Evolutionary conservation across 1,140 invertebrate species (phyloP).

Genomic region (Anastrepha ludens): DNA sequence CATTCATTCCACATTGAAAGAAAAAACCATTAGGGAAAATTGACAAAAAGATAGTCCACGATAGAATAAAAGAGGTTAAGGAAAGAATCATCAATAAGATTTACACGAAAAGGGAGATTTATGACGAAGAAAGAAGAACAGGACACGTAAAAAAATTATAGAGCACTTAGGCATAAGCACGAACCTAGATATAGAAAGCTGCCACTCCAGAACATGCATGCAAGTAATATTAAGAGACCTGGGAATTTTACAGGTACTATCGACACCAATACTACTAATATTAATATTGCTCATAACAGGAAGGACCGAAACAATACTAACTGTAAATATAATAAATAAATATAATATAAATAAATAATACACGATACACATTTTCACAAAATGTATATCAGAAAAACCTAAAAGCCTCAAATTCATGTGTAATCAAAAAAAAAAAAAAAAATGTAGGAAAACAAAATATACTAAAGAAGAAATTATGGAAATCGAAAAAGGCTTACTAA

Average conservation of each 20-base stretch:
- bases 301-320: too few species aligned
- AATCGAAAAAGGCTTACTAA: neutral
- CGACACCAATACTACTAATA: neutral
- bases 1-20: neutral
- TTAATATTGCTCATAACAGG: too few species aligned
- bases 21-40: neutral
- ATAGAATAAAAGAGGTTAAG: neutral
- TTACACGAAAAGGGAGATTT: neutral
- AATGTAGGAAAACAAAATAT: neutral
- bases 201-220: neutral
- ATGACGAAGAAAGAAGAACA: too few species aligned
- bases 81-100: conserved; percentile 54
- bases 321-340: neutral
- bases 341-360: neutral
- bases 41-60: neutral
- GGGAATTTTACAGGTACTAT: neutral
- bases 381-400: neutral
- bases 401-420: neutral
- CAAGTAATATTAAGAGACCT: conserved; percentile 4
- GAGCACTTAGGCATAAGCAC: conserved; percentile 5
- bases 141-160: conserved; percentile 12
- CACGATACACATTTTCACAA: neutral
- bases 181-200: conserved; percentile 17
- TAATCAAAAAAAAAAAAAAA: conserved; percentile 8
- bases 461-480: conserved; percentile 1